Conservation (phyloP, 2,113 vertebrate genomes). For the Erinaceus europaeus region DNA sequence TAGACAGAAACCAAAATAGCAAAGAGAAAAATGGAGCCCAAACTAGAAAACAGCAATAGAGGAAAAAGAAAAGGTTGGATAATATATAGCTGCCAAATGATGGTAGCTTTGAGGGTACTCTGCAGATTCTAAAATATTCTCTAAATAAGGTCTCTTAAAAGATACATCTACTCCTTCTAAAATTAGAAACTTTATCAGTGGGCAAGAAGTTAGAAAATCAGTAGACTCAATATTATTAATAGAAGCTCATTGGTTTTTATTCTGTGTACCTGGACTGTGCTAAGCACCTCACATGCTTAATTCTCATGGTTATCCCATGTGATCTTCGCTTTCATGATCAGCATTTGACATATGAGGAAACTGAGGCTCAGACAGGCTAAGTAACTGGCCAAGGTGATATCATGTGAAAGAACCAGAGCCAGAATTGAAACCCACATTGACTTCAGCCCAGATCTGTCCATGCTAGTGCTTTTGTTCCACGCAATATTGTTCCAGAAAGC, state of each 20-base stretch:
- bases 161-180: neutral
- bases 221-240: neutral
- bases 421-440: neutral
- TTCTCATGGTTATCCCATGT: neutral
- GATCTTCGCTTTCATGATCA: neutral
- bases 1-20: neutral
- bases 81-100: neutral
- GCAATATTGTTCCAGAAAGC: rapidly evolving
- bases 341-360: neutral
- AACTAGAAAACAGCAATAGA: neutral
- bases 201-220: neutral
- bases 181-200: neutral
- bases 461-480: neutral
- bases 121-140: neutral
- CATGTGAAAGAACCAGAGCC: neutral
- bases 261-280: neutral
- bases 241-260: neutral
- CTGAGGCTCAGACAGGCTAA: neutral
- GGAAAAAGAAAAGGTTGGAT: neutral
- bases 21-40: neutral
- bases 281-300: too few relatives aligned
- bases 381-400: neutral
- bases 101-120: neutral
- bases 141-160: neutral
- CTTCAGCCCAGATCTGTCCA: neutral